Evolutionary conservation across 2,888 invertebrate genomes (phyloP).

Genomic region (Diachrysia chrysitis): DNA sequence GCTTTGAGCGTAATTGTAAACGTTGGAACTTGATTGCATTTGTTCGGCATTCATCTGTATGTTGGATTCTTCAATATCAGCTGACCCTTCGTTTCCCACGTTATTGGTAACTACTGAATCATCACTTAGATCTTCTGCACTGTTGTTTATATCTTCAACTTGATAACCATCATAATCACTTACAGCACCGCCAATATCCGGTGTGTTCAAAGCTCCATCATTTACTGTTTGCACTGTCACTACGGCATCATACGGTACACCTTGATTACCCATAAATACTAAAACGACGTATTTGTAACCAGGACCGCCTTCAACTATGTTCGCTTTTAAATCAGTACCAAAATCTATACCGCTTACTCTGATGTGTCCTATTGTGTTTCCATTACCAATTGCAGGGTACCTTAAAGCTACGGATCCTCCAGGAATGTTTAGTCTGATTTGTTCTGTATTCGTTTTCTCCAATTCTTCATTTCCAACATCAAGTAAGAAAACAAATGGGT

Average conservation of each 20-base stretch:
- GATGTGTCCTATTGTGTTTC: slow-evolving; percentile 79
- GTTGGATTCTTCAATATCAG: slow-evolving; percentile 35
- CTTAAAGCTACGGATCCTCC: slow-evolving; percentile 82
- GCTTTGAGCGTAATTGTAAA: slow-evolving; percentile 69
- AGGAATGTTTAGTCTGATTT: slow-evolving; percentile 79
- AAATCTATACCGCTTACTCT: slow-evolving; percentile 85
- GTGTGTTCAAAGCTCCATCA: slow-evolving; percentile 42
- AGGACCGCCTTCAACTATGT: slow-evolving; percentile 83
- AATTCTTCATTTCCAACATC: slow-evolving; percentile 86
- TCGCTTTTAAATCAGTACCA: slow-evolving; percentile 82
- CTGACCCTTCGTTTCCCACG: slow-evolving; percentile 16
- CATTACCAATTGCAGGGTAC: slow-evolving; percentile 79
- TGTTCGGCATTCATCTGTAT: slow-evolving; percentile 64
- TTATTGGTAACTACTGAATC: slow-evolving; percentile 63
- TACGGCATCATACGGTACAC: slow-evolving; percentile 78
- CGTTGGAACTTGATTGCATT: slow-evolving; percentile 72
- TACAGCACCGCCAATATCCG: slow-evolving; percentile 46
- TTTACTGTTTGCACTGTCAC: slow-evolving; percentile 77
- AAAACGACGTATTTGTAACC: slow-evolving; percentile 83
- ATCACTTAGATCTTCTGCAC: slow-evolving; percentile 70
- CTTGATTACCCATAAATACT: slow-evolving; percentile 79
- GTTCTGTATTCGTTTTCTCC: slow-evolving; percentile 78
- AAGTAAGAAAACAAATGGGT: slow-evolving; percentile 81
- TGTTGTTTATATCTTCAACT: slow-evolving; percentile 60
- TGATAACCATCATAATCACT: slow-evolving; percentile 39